These are phyloP conservation scores for Channa maculata DNA, from an alignment of 2,113 vertebrate species.

Conservation along the genomic window DNA sequence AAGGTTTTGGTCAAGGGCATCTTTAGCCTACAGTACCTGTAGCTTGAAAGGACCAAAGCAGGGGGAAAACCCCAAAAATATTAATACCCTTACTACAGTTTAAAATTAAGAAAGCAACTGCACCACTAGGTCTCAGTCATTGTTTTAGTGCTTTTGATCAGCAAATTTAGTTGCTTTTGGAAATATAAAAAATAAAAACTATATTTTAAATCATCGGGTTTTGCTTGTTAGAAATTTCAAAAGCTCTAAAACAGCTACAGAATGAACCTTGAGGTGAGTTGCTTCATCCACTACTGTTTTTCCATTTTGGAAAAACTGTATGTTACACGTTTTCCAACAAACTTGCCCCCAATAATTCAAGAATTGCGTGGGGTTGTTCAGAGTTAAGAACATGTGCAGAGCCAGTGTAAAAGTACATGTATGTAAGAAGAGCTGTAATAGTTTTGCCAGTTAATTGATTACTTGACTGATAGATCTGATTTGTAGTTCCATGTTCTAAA, in stretches of 20 bases:
- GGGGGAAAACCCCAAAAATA: neutral
- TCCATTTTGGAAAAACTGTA: neutral
- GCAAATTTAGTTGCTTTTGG: neutral
- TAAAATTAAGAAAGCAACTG: neutral
- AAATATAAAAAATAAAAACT: no score
- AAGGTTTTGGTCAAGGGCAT: conserved; percentile 16
- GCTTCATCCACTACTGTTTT: neutral
- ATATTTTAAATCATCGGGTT: no score
- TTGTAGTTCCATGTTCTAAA: neutral
- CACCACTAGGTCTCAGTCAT: neutral
- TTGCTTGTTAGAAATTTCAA: neutral
- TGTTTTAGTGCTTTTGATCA: neutral
- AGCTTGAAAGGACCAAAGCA: conserved; percentile 2
- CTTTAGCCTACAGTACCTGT: neutral
- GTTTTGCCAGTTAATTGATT: no score
- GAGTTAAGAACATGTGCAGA: neutral
- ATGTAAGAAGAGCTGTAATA: no score
- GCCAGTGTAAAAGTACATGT: neutral
- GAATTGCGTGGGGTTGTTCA: neutral
- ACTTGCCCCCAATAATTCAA: no score
- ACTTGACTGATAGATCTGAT: no score
- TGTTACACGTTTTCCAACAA: neutral
- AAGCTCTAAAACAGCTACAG: neutral
- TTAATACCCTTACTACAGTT: neutral
- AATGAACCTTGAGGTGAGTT: neutral